A percentile compares a stretch with the other conserved stretches of the same genome.
These are phyloP conservation scores for Cyanocitta stelleri DNA, from an alignment of 2,113 vertebrate genomes.

Conservation along the genomic window DNA sequence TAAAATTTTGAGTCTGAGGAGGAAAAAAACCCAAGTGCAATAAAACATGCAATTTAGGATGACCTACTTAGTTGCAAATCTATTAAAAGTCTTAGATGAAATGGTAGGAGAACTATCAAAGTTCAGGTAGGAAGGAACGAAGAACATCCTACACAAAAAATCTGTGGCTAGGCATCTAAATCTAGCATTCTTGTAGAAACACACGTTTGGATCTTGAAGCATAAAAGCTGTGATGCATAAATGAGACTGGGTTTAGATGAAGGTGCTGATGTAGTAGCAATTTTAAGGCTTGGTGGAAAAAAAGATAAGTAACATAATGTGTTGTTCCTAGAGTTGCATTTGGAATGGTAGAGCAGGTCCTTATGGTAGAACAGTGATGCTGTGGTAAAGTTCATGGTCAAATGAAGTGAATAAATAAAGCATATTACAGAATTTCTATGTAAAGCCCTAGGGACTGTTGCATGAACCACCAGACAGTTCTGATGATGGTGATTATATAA, in stretches of 20 bases:
- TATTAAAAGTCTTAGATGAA: neutral
- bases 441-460: neutral
- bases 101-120: neutral
- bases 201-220: neutral
- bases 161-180: neutral
- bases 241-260: neutral
- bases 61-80: neutral
- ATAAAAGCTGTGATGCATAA: conserved; percentile 15
- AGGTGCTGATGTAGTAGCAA: conserved; percentile 38
- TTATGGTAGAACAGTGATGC: neutral
- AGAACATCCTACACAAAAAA: conserved; percentile 33
- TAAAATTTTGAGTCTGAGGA: neutral
- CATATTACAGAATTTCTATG: neutral
- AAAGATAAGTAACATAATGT: neutral
- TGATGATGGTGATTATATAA: neutral
- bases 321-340: neutral
- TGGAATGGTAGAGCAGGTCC: neutral
- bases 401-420: neutral
- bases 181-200: neutral
- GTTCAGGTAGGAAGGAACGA: conserved; percentile 40
- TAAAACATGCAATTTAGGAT: neutral
- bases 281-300: neutral
- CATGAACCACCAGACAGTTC: neutral
- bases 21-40: neutral
- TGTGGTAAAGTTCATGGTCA: neutral